Conservation (phyloP, 2,113 vertebrate species). For the Tympanuchus pallidicinctus region DNA sequence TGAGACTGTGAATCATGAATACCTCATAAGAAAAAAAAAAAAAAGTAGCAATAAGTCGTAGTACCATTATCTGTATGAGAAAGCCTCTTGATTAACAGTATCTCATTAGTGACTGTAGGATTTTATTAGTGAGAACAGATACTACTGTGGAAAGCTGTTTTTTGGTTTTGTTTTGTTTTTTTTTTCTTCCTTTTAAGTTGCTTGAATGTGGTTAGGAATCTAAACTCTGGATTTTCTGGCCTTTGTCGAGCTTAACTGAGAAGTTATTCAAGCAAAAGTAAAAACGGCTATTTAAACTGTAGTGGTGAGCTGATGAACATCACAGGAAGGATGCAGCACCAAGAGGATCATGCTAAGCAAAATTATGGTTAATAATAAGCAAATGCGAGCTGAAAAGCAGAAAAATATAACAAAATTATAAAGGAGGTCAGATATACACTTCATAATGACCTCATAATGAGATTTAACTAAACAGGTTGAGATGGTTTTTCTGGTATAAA, state of each 20-base stretch:
- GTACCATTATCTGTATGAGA: background rate
- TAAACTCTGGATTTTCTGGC: background rate
- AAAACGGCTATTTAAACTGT: conserved; percentile 12
- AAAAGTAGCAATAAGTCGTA: background rate
- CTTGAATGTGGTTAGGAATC: background rate
- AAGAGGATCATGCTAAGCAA: background rate
- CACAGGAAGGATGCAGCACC: accelerated
- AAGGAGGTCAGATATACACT: background rate
- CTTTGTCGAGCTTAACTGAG: background rate
- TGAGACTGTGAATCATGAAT: background rate
- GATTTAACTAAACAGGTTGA: background rate
- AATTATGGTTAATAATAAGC: background rate
- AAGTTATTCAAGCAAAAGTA: background rate
- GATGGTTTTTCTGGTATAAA: background rate
- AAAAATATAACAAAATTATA: background rate
- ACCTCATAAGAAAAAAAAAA: background rate
- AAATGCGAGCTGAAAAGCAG: background rate
- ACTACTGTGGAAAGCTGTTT: background rate
- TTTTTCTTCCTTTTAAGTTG: background rate
- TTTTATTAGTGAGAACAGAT: background rate
- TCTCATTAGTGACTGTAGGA: background rate
- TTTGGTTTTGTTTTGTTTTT: background rate
- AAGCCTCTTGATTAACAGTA: background rate
- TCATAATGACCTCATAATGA: background rate
- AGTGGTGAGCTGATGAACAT: background rate